Percentiles rank a stretch among this genome's conserved stretches.
Conservation (phyloP, 2,113 vertebrate genomes). For the Pachypanchax playfairii region DNA sequence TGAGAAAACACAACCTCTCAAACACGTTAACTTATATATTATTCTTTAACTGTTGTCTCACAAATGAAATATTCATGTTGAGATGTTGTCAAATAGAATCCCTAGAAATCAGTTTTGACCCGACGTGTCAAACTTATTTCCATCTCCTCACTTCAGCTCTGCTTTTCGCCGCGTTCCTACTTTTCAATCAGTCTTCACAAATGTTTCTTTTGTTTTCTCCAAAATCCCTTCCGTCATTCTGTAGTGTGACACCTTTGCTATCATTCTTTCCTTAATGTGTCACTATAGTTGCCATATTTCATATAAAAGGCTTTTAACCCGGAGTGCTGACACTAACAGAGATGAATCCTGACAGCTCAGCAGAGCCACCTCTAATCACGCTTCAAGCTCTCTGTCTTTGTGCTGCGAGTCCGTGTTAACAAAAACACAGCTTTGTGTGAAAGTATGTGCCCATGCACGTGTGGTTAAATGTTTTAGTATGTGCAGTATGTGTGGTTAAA, state of each 20-base stretch:
- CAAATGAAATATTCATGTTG: too few relatives aligned
- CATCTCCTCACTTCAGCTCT: too few relatives aligned
- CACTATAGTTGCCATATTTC: slow-evolving; percentile 26
- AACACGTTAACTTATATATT: too few relatives aligned
- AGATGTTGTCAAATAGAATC: too few relatives aligned
- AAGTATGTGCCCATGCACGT: slow-evolving; percentile 1
- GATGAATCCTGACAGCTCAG: slow-evolving; percentile 39
- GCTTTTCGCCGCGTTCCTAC: too few relatives aligned
- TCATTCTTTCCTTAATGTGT: slow-evolving; percentile 24
- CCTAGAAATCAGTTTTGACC: too few relatives aligned
- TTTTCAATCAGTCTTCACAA: neutral
- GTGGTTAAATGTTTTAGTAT: neutral
- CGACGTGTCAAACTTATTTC: too few relatives aligned
- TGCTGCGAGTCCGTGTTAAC: slow-evolving; percentile 18
- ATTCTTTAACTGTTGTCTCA: too few relatives aligned
- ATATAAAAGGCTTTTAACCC: slow-evolving; percentile 42
- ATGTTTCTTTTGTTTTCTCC: neutral
- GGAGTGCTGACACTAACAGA: slow-evolving; percentile 23
- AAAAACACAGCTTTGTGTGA: slow-evolving; percentile 15
- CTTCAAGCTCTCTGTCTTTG: slow-evolving; percentile 1
- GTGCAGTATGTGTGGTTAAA: neutral
- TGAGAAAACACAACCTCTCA: too few relatives aligned
- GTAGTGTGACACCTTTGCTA: slow-evolving; percentile 9
- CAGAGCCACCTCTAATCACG: slow-evolving; percentile 3
- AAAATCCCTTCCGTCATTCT: neutral